A percentile compares a stretch with the other conserved stretches of the same genome.
Conservation (phyloP, 2,888 invertebrate species). For the Temnothorax unifasciatus region DNA sequence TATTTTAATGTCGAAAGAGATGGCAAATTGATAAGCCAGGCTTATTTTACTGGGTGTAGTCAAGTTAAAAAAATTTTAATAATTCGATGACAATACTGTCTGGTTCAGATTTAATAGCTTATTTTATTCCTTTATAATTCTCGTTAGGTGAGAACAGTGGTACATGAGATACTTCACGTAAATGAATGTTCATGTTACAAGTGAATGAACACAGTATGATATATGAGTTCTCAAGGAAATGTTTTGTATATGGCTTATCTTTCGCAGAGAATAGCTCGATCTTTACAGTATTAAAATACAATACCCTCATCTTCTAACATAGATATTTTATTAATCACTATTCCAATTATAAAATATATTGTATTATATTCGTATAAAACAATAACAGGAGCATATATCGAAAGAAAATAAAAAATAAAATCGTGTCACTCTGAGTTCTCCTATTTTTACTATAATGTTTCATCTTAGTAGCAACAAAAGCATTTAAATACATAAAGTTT, state of each 20-base stretch:
- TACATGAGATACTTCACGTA: neutral
- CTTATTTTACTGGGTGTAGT: neutral
- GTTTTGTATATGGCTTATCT: neutral
- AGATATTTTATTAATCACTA: neutral
- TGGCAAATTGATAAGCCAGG: neutral
- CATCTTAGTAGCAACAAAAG: neutral
- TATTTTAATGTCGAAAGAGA: neutral
- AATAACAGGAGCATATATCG: neutral
- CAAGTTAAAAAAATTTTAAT: neutral
- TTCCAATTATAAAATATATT: conserved; percentile 4
- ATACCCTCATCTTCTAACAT: neutral
- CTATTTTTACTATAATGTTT: neutral
- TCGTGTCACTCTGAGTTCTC: neutral
- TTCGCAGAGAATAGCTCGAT: neutral
- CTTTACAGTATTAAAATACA: neutral
- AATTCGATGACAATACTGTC: neutral
- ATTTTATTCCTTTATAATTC: neutral
- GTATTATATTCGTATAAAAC: neutral
- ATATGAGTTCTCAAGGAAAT: neutral
- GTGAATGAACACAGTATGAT: neutral
- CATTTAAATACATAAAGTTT: neutral
- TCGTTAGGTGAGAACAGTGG: neutral
- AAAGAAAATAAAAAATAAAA: neutral
- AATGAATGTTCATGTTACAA: conserved; percentile 1
- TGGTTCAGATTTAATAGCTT: neutral